Evolutionary conservation across 2,797 vertebrate genomes (phyloP).

Genomic region (Carduelis carduelis): DNA sequence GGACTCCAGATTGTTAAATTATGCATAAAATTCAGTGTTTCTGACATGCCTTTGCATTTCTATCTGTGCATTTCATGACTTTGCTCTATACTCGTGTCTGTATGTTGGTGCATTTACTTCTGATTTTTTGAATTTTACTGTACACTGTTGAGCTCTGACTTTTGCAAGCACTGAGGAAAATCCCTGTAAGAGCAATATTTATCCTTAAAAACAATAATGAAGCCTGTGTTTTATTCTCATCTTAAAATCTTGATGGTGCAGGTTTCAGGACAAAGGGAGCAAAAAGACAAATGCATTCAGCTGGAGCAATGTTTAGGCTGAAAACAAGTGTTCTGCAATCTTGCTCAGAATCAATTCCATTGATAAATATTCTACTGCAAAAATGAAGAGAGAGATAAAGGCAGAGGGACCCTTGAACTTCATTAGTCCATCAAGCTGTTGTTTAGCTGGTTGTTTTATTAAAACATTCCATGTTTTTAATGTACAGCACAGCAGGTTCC

Average conservation of each 20-base stretch:
- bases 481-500: background rate
- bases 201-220: background rate
- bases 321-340: rapidly evolving
- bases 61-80: background rate
- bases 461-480: background rate
- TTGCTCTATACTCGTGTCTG: background rate
- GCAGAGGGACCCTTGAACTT: background rate
- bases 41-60: background rate
- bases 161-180: background rate
- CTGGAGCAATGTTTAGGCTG: background rate
- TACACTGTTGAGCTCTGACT: background rate
- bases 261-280: background rate
- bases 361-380: background rate
- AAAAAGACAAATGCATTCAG: background rate
- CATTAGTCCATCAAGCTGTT: background rate
- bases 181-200: background rate
- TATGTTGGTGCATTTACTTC: background rate
- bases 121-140: background rate
- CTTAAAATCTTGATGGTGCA: background rate
- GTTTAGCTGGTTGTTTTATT: background rate
- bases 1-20: background rate
- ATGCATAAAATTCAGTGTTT: background rate
- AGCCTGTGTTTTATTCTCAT: background rate
- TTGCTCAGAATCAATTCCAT: background rate
- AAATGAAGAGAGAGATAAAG: background rate